Conservation (phyloP, 2,888 invertebrate species). For the Mantis religiosa region DNA sequence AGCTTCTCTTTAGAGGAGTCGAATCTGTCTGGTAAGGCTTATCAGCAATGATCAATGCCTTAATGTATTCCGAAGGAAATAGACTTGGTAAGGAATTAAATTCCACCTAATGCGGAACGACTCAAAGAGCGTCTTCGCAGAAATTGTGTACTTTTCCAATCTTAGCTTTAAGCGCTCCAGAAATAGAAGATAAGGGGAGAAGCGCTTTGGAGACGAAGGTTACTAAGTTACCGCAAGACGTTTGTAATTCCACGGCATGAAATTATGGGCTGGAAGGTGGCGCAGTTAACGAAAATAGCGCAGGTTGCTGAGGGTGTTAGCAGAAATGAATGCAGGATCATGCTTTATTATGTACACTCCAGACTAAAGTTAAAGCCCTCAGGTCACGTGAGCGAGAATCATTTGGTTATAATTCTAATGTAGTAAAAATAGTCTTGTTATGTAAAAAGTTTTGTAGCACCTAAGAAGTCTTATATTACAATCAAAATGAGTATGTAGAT, state of each 20-base stretch:
- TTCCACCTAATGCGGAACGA: neutral
- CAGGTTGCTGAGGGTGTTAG: neutral
- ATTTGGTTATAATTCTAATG: neutral
- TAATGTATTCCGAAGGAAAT: neutral
- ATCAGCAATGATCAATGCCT: neutral
- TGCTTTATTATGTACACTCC: neutral
- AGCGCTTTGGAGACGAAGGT: neutral
- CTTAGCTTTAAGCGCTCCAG: neutral
- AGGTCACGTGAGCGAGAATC: neutral
- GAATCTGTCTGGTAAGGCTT: neutral
- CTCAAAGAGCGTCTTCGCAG: neutral
- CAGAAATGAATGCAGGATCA: neutral
- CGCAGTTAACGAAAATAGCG: neutral
- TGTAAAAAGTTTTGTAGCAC: neutral
- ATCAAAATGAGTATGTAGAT: too few relatives aligned
- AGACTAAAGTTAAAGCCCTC: neutral
- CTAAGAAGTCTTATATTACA: too few relatives aligned
- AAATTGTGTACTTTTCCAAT: neutral
- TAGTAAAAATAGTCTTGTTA: neutral
- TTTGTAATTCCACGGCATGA: neutral
- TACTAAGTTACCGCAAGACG: neutral
- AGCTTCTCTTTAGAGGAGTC: too few relatives aligned
- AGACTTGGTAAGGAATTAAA: neutral
- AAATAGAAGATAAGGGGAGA: neutral
- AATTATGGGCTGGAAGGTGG: neutral